These are phyloP conservation scores for Panurus biarmicus DNA, from an alignment of 2,113 vertebrate genomes.

Conservation along the genomic window DNA sequence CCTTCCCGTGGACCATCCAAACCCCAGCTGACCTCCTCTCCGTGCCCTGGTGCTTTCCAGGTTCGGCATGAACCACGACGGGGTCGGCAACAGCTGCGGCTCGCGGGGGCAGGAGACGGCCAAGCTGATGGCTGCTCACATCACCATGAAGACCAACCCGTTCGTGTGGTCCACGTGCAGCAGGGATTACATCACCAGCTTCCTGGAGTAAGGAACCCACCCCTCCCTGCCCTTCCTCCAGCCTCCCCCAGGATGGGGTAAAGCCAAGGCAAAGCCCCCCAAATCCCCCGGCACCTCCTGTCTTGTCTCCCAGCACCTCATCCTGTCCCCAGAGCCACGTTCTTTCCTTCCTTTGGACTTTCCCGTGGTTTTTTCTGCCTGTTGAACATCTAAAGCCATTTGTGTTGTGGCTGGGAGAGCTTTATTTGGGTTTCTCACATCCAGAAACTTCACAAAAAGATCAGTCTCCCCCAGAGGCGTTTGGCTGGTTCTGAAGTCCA, in stretches of 20 bases:
- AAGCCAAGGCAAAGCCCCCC: not conserved
- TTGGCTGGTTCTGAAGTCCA: not conserved
- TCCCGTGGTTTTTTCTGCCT: not conserved
- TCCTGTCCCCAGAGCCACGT: not conserved
- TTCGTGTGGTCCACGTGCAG: conserved; percentile 98
- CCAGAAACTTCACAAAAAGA: not conserved
- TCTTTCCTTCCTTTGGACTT: not conserved
- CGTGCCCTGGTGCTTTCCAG: conserved; percentile 53
- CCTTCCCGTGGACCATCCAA: rapidly evolving
- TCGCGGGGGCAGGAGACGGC: conserved; percentile 91
- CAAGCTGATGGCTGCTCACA: conserved; percentile 98
- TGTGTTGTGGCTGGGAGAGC: not conserved
- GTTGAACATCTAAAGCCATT: not conserved
- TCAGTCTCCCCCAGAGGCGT: not conserved
- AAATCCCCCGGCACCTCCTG: not conserved
- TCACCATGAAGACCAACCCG: conserved; percentile 98
- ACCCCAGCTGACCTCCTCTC: not conserved
- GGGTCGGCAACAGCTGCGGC: conserved; percentile 91
- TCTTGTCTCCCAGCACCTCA: not conserved
- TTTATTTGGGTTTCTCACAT: not conserved
- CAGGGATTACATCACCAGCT: conserved; percentile 97
- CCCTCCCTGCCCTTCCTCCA: not conserved
- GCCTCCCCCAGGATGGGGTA: not conserved
- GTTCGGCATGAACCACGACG: conserved; percentile 98
- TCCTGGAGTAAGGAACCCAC: conserved; percentile 86